Conservation (phyloP, 2,888 invertebrate genomes). For the Artemia sinica region DNA sequence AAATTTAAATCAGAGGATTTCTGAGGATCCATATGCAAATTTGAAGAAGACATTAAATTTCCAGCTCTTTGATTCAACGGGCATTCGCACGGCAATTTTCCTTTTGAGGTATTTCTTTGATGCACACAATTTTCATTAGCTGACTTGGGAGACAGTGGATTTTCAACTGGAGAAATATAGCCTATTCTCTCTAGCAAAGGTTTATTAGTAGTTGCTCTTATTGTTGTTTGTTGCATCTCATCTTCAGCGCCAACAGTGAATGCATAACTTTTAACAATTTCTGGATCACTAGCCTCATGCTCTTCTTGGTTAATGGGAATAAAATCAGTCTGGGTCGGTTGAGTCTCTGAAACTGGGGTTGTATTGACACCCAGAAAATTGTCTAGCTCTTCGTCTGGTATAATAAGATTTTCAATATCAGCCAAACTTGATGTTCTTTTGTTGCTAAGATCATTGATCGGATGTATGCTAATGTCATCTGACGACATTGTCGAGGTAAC, state of each 20-base stretch:
- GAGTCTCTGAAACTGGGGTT: not conserved
- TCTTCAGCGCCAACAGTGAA: not conserved
- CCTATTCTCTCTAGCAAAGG: not conserved
- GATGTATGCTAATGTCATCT: too few relatives aligned
- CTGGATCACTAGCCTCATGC: not conserved
- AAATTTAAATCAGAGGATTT: not conserved
- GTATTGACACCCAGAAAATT: not conserved
- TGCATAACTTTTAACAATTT: not conserved
- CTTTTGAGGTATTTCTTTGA: too few relatives aligned
- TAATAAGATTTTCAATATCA: constrained; percentile 4
- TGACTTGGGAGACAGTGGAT: not conserved
- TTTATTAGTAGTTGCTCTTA: not conserved
- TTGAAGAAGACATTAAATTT: not conserved
- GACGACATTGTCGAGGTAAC: too few relatives aligned
- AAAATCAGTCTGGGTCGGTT: not conserved
- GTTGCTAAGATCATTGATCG: too few relatives aligned
- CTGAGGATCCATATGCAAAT: not conserved
- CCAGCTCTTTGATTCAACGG: not conserved
- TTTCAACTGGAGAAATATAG: not conserved
- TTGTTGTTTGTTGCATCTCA: not conserved
- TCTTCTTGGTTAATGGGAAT: not conserved
- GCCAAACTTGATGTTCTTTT: too few relatives aligned
- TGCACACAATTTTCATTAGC: not conserved
- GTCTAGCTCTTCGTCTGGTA: not conserved
- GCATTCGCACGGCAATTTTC: not conserved